phyloP scores from a whole-genome alignment of 2,113 vertebrate species.

The Cyanocitta stelleri region DNA sequence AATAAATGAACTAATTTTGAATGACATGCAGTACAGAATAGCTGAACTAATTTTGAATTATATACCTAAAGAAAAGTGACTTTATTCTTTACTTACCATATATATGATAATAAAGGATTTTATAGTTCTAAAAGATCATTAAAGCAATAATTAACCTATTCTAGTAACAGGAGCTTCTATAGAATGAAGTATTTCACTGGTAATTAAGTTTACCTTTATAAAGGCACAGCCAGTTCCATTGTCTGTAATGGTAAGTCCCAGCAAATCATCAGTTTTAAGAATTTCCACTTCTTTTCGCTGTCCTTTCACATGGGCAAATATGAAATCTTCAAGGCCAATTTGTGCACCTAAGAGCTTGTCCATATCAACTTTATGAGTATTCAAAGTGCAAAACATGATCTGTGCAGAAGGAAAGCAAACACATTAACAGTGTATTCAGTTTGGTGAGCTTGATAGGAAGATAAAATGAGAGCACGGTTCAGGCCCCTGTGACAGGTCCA shows the following conservation, averaged over 20 bases:
- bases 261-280: conserved; percentile 84
- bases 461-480: background rate
- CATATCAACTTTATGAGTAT: conserved; percentile 96
- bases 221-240: conserved; percentile 90
- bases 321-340: conserved; percentile 94
- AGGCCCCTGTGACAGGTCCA: background rate
- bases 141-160: background rate
- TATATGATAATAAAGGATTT: background rate
- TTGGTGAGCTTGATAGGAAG: background rate
- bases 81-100: background rate
- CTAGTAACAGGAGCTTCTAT: background rate
- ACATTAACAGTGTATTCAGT: background rate
- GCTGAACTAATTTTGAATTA: background rate
- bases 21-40: background rate
- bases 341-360: conserved; percentile 90
- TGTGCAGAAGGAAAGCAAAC: conserved; percentile 55
- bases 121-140: background rate
- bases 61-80: background rate
- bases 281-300: conserved; percentile 88
- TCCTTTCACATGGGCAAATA: conserved; percentile 93
- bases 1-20: background rate
- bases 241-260: conserved; percentile 95
- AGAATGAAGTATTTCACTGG: background rate
- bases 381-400: conserved; percentile 96
- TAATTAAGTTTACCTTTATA: conserved; percentile 84